phyloP scores from a whole-genome alignment of 2,113 vertebrate species.

The Pycnonotus jocosus region DNA sequence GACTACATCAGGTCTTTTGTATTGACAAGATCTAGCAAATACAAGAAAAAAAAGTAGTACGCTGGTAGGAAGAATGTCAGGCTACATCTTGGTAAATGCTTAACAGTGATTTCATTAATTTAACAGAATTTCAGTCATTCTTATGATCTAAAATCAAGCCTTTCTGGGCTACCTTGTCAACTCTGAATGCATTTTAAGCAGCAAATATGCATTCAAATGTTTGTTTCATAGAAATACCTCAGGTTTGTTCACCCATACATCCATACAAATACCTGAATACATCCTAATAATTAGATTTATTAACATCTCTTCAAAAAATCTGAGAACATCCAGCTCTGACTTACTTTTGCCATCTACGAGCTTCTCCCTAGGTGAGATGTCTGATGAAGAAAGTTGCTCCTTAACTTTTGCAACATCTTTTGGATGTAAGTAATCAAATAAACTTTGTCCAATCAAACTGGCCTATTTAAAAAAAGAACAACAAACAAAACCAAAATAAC shows the following conservation, averaged over 20 bases:
- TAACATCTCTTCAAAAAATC: background rate
- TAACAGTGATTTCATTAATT: background rate
- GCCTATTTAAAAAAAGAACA: constrained; percentile 54
- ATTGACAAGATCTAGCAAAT: constrained; percentile 66
- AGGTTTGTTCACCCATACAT: background rate
- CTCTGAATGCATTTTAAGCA: background rate
- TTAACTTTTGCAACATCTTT: constrained; percentile 94
- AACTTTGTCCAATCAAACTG: constrained; percentile 87
- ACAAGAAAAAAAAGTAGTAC: constrained; percentile 61
- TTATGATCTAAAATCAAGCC: background rate
- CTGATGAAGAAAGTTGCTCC: constrained; percentile 87
- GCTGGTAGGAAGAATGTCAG: constrained; percentile 40
- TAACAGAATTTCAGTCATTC: background rate
- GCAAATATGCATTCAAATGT: background rate
- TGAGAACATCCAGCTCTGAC: background rate
- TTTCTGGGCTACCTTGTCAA: background rate
- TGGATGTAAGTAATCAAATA: constrained; percentile 90
- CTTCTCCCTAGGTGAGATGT: constrained; percentile 82
- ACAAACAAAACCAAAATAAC: background rate
- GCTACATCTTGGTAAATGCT: constrained; percentile 12
- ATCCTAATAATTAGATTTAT: background rate
- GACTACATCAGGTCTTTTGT: constrained; percentile 65
- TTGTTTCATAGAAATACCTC: background rate
- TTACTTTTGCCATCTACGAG: constrained; percentile 91
- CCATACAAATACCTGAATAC: background rate